Evolutionary conservation across 2,797 vertebrate species (phyloP).

Genomic region (Lagodon rhomboides): DNA sequence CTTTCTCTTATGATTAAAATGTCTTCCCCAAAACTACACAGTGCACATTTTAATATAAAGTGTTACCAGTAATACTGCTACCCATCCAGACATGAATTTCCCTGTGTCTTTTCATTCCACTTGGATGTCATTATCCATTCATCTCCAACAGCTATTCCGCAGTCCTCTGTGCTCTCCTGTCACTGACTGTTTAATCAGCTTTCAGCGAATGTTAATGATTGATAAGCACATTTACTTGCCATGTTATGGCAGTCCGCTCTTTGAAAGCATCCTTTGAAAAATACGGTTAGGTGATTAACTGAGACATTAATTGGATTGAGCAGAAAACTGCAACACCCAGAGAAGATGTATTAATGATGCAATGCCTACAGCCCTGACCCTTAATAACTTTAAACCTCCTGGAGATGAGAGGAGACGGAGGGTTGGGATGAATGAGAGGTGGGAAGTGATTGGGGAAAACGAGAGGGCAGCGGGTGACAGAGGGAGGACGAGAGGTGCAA

Average conservation of each 20-base stretch:
- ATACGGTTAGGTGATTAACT: conserved; percentile 53
- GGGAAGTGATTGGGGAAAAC: conserved; percentile 13
- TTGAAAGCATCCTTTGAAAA: conserved; percentile 47
- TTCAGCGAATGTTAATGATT: conserved; percentile 48
- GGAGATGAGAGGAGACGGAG: background rate
- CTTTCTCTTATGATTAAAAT: no score
- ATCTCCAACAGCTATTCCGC: conserved; percentile 36
- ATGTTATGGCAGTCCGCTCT: conserved; percentile 33
- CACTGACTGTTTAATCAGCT: conserved; percentile 56
- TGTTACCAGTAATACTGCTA: background rate
- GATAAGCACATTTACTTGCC: conserved; percentile 53
- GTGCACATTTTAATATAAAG: no score
- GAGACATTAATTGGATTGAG: conserved; percentile 59
- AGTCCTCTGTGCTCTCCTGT: conserved; percentile 46
- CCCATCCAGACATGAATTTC: conserved; percentile 3
- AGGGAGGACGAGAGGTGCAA: background rate
- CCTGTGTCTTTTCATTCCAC: conserved; percentile 19
- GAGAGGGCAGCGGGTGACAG: background rate
- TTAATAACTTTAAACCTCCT: conserved; percentile 50
- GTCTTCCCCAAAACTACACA: no score
- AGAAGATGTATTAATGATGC: conserved; percentile 59
- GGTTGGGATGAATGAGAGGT: conserved; percentile 10
- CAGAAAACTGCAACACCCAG: conserved; percentile 51
- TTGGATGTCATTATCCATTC: conserved; percentile 50
- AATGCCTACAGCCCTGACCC: conserved; percentile 41